Base-by-base conservation (phyloP, 1,140 invertebrate species). In the Lycorma delicatula region DNA sequence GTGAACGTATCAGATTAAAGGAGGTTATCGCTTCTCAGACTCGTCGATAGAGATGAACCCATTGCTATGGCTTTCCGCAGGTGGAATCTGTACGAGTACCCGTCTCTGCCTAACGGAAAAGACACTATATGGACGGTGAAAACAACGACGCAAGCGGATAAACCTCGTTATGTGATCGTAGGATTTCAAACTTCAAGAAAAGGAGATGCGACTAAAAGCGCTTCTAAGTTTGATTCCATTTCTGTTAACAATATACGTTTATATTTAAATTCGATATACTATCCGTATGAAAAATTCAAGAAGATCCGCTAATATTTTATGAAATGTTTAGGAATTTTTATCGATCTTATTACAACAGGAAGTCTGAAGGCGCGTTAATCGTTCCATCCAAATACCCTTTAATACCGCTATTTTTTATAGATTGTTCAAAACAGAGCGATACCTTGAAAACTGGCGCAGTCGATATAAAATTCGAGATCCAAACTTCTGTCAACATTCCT, bases 261-360 rank as follows among this genome's bases (percentile, higher is more conserved):
- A 22, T 44, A 20, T 44, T 18, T 44, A 18, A 44, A 44, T 22
- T 44, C 41, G 23, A 44, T 22, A 44, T 18, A 20, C 41, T 44
- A 44, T 44, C 41, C 41, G 23, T 44, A 44, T 44, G 41, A 44
- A 18, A 44, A 44, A 20, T 44, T 44, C 41, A 44, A 44, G 41
- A 22, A 16, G 23, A 44, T 11, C 18, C 23, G 41, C 18, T 20
- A 20, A 44, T 44, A 22, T 20, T 44, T 44, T 44, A 44, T 44
- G 41, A 44, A 11, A 44, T 44, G 41, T 16, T 44, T 5, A 44
- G 41, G 16, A 44, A 22, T 20, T 16, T 22, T 20, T 20, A 44
- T 22, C 41, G 41, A 20, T 44, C 41, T 44, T 44, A 44, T 44
- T 44, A 44, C 23, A 44, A 20, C 16, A 44, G 23, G 41, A 44